A percentile compares a stretch with the other conserved stretches of the same genome.
phyloP scores from a whole-genome alignment of 2,888 invertebrate genomes.

The Amiota mariae region DNA sequence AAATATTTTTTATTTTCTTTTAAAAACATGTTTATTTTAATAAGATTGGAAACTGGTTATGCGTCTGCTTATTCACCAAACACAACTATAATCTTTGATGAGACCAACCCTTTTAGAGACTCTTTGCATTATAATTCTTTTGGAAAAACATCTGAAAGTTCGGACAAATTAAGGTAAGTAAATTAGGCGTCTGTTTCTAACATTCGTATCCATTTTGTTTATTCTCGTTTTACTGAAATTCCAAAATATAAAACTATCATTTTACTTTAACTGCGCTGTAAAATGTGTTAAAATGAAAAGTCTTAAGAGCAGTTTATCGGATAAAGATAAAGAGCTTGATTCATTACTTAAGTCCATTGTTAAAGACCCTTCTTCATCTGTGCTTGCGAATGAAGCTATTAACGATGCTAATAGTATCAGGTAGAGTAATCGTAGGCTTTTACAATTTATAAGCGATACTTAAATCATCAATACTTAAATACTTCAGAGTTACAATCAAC shows the following conservation, averaged over 20 bases:
- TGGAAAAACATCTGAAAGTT: slow-evolving; percentile 74
- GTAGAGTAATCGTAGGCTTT: slow-evolving; percentile 64
- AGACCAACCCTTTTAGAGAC: slow-evolving; percentile 71
- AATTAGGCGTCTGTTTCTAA: slow-evolving; percentile 21
- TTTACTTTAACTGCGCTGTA: slow-evolving; percentile 36
- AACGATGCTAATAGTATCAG: slow-evolving; percentile 76
- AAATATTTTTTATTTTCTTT: slow-evolving; percentile 1
- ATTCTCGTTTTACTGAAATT: slow-evolving; percentile 1
- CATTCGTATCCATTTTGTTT: slow-evolving; percentile 32
- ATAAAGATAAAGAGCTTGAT: slow-evolving; percentile 80
- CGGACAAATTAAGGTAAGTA: slow-evolving; percentile 71
- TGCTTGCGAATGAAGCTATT: slow-evolving; percentile 77
- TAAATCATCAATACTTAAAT: not conserved
- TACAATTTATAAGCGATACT: slow-evolving; percentile 7
- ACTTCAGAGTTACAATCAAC: slow-evolving; percentile 72
- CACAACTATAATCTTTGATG: slow-evolving; percentile 74
- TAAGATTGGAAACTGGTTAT: slow-evolving; percentile 69
- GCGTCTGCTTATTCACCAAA: slow-evolving; percentile 64
- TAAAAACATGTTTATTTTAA: not conserved
- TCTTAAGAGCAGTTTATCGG: slow-evolving; percentile 75
- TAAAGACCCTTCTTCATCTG: slow-evolving; percentile 78
- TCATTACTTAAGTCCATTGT: slow-evolving; percentile 84
- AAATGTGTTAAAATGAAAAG: slow-evolving; percentile 62
- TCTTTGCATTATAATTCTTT: slow-evolving; percentile 73
- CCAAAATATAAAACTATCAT: slow-evolving; percentile 3